phyloP scores from a whole-genome alignment of 2,888 invertebrate genomes.

The Eugnorisma glareosa region DNA sequence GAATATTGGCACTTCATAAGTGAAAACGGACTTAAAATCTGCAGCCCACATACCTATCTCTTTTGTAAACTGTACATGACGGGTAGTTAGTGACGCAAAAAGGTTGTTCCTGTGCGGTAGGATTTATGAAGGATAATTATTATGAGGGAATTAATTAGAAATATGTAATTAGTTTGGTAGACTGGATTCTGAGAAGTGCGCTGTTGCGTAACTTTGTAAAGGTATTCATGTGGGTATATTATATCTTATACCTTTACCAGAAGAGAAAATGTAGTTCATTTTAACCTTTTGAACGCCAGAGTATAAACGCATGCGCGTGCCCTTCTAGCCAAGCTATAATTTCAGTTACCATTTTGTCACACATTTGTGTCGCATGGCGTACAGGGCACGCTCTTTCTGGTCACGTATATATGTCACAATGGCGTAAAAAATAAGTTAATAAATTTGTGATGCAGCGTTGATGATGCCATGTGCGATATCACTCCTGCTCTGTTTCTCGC shows the following conservation, averaged over 20 bases:
- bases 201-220: constrained; percentile 22
- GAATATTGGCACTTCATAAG: not conserved
- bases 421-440: too few species aligned
- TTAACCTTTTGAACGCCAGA: too few species aligned
- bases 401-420: too few species aligned
- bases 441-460: not conserved
- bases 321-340: too few species aligned
- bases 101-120: constrained; percentile 46
- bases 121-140: constrained; percentile 62
- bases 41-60: not conserved
- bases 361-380: too few species aligned
- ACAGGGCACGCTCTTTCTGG: too few species aligned
- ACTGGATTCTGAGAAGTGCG: constrained; percentile 31
- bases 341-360: too few species aligned
- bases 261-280: too few species aligned
- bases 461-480: not conserved
- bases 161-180: constrained; percentile 48
- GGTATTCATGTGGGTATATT: not conserved
- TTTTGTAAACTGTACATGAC: constrained; percentile 32
- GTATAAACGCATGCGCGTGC: too few species aligned
- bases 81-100: constrained; percentile 49
- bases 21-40: not conserved
- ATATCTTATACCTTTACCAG: not conserved
- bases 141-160: constrained; percentile 52
- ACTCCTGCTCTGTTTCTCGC: not conserved